These are phyloP conservation scores for Ovis canadensis DNA, from an alignment of 2,113 vertebrate genomes.

Conservation along the genomic window DNA sequence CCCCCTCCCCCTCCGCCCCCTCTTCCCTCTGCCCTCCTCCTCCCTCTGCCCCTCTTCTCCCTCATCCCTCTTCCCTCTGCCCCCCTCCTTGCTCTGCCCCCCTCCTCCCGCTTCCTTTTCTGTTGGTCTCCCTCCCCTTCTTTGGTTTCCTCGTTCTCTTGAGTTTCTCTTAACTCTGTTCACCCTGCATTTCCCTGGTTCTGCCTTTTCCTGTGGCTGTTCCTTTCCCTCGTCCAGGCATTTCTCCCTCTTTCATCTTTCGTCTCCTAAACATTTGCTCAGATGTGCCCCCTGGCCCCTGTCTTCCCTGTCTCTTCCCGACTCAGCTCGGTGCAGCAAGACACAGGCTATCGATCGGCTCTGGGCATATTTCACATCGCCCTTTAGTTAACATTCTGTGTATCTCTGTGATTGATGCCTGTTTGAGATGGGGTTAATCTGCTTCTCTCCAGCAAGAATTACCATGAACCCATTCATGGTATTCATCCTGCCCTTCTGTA, in stretches of 20 bases:
- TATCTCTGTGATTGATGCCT: slow-evolving; percentile 48
- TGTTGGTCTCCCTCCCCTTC: neutral
- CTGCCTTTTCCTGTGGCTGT: neutral
- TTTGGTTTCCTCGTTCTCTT: neutral
- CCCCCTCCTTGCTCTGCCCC: too few species aligned
- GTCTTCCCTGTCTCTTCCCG: neutral
- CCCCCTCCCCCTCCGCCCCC: too few species aligned
- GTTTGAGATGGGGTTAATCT: slow-evolving; percentile 57
- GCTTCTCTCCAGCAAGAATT: slow-evolving; percentile 34
- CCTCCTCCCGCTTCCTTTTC: neutral
- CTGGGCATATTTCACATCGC: slow-evolving; percentile 17
- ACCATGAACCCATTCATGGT: slow-evolving; percentile 19
- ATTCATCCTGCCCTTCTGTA: slow-evolving; percentile 10
- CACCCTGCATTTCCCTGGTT: neutral
- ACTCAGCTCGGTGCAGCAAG: neutral
- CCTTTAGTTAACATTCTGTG: slow-evolving; percentile 63
- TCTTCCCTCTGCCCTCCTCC: too few species aligned
- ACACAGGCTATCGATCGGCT: neutral
- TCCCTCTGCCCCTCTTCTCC: neutral
- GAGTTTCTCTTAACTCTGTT: neutral
- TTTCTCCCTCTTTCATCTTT: neutral
- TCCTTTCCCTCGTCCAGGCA: too few species aligned
- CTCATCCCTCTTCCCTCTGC: too few species aligned
- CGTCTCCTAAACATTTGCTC: neutral
- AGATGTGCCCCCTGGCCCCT: neutral